These are phyloP conservation scores for Bembecia ichneumoniformis DNA, from an alignment of 2,888 invertebrate genomes.

Conservation along the genomic window DNA sequence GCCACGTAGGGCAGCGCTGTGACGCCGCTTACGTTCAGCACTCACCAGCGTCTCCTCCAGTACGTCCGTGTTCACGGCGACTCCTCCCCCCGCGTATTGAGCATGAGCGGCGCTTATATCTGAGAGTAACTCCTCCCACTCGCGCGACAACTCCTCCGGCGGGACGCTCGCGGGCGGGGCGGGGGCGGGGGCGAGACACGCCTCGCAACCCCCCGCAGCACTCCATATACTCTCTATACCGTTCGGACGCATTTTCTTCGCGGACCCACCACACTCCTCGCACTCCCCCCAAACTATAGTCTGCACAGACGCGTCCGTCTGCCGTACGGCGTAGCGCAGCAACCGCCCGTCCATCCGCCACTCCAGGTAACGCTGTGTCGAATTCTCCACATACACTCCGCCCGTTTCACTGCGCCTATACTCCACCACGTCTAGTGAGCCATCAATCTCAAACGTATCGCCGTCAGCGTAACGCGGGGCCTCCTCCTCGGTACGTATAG, in stretches of 20 bases:
- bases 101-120: slow-evolving; percentile 73
- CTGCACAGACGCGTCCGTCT: slow-evolving; percentile 45
- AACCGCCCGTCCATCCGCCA: slow-evolving; percentile 58
- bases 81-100: slow-evolving; percentile 35
- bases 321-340: slow-evolving; percentile 76
- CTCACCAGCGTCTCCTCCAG: slow-evolving; percentile 22
- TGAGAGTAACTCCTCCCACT: slow-evolving; percentile 75
- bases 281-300: slow-evolving; percentile 37
- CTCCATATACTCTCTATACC: slow-evolving; percentile 36
- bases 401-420: slow-evolving; percentile 79
- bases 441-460: slow-evolving; percentile 78
- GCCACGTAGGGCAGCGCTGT: slow-evolving; percentile 62
- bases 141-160: slow-evolving; percentile 66
- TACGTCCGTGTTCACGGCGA: slow-evolving; percentile 12
- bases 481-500: slow-evolving; percentile 76
- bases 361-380: slow-evolving; percentile 66
- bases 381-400: slow-evolving; percentile 69
- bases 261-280: slow-evolving; percentile 47
- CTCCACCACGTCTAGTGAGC: slow-evolving; percentile 74
- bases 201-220: slow-evolving; percentile 36
- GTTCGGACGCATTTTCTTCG: slow-evolving; percentile 53
- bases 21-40: slow-evolving; percentile 73
- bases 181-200: slow-evolving; percentile 27
- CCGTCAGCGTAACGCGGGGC: slow-evolving; percentile 75
- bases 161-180: slow-evolving; percentile 10